These are phyloP conservation scores for Catocala fraxini DNA, from an alignment of 2,888 invertebrate species.

Conservation along the genomic window DNA sequence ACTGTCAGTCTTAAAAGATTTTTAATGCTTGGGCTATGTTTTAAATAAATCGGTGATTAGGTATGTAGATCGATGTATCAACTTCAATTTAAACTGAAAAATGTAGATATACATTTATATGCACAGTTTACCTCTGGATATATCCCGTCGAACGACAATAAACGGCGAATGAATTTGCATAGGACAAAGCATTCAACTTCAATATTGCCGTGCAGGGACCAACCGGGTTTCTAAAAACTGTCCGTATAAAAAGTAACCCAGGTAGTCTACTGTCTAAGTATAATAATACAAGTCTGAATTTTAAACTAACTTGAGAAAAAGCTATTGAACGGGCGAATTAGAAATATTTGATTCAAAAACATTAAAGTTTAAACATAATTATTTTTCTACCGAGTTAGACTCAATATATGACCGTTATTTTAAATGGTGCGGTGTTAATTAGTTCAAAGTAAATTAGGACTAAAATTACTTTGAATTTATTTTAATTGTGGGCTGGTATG, in stretches of 20 bases:
- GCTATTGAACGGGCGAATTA: no score
- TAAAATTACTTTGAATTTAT: no score
- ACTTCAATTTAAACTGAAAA: neutral
- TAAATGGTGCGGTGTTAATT: no score
- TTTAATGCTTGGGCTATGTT: no score
- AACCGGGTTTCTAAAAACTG: constrained; percentile 36
- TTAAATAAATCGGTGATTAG: neutral
- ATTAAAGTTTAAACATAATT: no score
- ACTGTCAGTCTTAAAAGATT: no score
- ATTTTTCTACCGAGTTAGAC: no score
- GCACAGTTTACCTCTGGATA: constrained; percentile 57
- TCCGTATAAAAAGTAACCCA: constrained; percentile 17
- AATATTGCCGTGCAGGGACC: constrained; percentile 67
- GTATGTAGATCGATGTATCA: neutral
- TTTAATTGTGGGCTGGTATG: no score
- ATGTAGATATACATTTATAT: constrained; percentile 39
- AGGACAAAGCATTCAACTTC: constrained; percentile 71
- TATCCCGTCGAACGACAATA: constrained; percentile 65
- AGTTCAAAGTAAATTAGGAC: no score
- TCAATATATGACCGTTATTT: no score
- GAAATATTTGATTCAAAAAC: no score
- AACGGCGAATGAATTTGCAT: constrained; percentile 76
- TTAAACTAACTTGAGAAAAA: constrained; percentile 1
- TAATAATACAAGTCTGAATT: neutral
- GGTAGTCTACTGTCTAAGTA: constrained; percentile 8